A percentile compares a stretch with the other conserved stretches of the same genome.
Evolutionary conservation across 2,888 invertebrate species (phyloP).

Genomic region (Pandemis cinnamomeana): DNA sequence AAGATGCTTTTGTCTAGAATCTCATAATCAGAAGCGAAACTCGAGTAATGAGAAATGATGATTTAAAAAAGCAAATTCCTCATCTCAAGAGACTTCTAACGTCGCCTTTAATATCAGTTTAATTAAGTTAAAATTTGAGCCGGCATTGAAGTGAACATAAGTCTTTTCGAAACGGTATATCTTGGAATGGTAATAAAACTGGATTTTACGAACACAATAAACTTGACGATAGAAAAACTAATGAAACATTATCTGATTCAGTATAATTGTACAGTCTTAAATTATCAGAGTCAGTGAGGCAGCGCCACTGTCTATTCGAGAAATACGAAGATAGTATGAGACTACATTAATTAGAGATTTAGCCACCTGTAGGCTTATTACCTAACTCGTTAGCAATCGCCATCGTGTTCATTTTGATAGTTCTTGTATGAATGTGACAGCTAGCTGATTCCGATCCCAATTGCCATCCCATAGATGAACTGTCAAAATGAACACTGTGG

Average conservation of each 20-base stretch:
- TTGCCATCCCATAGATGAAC: too few relatives aligned
- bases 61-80: background rate
- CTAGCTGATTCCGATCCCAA: too few relatives aligned
- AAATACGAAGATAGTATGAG: background rate
- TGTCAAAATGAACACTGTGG: too few relatives aligned
- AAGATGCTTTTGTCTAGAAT: constrained; percentile 36
- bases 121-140: background rate
- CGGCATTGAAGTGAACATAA: background rate
- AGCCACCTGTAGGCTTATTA: too few relatives aligned
- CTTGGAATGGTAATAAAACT: constrained; percentile 49
- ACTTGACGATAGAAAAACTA: constrained; percentile 56
- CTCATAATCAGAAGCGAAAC: constrained; percentile 46
- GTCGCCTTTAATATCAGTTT: background rate
- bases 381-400: too few relatives aligned
- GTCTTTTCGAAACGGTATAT: background rate
- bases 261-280: constrained; percentile 7
- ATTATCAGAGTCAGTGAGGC: background rate
- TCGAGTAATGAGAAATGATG: constrained; percentile 46
- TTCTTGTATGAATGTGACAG: too few relatives aligned
- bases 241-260: constrained; percentile 43
- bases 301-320: background rate
- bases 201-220: constrained; percentile 57
- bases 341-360: background rate
- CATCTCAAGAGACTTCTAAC: background rate
- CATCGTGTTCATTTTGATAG: too few relatives aligned